Conservation (phyloP, 1,140 invertebrate species). For the Drosophila obscura region DNA sequence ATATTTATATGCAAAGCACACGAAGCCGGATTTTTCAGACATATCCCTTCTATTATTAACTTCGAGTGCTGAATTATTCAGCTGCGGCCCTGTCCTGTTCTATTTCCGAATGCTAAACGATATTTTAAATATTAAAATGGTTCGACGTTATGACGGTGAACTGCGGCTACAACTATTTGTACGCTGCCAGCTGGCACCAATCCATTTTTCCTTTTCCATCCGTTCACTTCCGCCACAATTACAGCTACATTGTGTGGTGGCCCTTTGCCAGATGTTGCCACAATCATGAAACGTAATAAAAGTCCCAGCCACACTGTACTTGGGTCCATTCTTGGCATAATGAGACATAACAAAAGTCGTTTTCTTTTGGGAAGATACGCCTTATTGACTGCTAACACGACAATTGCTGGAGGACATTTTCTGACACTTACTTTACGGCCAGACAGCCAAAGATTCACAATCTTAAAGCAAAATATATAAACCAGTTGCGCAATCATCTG, state of each 20-base stretch:
- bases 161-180: neutral
- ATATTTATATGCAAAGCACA: no score
- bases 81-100: neutral
- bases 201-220: constrained; percentile 15
- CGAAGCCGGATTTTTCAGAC: no score
- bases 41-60: no score
- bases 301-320: constrained; percentile 3
- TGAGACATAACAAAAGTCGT: constrained; percentile 3
- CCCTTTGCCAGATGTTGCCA: constrained; percentile 3
- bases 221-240: neutral
- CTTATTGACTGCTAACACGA: constrained; percentile 11
- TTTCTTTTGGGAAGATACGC: neutral
- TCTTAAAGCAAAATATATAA: neutral
- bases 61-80: neutral
- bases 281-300: constrained; percentile 16
- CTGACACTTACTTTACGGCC: constrained; percentile 1
- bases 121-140: constrained; percentile 19
- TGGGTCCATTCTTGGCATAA: neutral
- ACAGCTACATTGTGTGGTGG: neutral
- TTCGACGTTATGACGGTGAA: neutral
- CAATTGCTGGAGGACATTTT: neutral
- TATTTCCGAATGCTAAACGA: neutral
- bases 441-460: constrained; percentile 5
- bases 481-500: neutral
- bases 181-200: constrained; percentile 6